Conservation (phyloP, 1,140 invertebrate genomes). For the Forficula auricularia region DNA sequence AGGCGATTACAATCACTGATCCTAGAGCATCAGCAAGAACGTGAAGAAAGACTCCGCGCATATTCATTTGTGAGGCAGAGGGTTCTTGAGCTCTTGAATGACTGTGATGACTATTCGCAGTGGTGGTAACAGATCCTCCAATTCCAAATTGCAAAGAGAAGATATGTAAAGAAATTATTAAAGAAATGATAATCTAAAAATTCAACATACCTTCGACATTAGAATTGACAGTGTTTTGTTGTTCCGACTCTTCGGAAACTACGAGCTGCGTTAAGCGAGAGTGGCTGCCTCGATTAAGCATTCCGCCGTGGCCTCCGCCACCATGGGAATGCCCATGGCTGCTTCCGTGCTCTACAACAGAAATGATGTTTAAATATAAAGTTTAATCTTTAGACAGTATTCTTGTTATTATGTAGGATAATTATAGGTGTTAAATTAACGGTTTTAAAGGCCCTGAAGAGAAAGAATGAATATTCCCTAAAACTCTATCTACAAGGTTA, state of each 20-base stretch:
- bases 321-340: constrained; percentile 55
- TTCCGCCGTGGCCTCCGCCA: constrained; percentile 50
- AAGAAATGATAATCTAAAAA: too few species aligned
- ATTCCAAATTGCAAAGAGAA: too few species aligned
- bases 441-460: too few species aligned
- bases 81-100: constrained; percentile 7
- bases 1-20: constrained; percentile 91
- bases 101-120: background rate
- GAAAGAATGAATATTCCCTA: too few species aligned
- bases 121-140: too few species aligned
- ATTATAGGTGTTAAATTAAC: too few species aligned
- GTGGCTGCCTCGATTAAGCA: constrained; percentile 45
- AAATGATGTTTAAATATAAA: too few species aligned
- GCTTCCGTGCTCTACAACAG: constrained; percentile 50
- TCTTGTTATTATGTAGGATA: too few species aligned
- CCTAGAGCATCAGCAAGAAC: constrained; percentile 89
- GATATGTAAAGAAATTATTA: too few species aligned
- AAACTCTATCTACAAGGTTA: too few species aligned
- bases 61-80: constrained; percentile 79
- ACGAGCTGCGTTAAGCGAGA: constrained; percentile 41
- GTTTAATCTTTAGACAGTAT: too few species aligned
- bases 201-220: background rate
- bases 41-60: constrained; percentile 93
- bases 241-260: constrained; percentile 39
- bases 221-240: too few species aligned